phyloP scores from a whole-genome alignment of 2,113 vertebrate species.

The Carlito syrichta region DNA sequence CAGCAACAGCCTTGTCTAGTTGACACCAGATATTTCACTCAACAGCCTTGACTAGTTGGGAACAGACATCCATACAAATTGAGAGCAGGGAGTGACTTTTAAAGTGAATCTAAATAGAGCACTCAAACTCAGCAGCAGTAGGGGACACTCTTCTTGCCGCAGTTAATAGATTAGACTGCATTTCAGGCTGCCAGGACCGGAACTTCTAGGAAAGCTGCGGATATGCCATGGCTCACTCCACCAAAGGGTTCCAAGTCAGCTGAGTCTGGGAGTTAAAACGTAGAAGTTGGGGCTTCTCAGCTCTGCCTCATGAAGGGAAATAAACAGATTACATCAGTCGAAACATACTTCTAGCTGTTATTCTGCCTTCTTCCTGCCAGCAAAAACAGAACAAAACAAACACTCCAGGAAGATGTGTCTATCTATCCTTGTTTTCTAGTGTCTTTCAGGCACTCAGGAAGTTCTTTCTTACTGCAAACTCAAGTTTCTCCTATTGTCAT shows the following conservation, averaged over 20 bases:
- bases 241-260: neutral
- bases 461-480: neutral
- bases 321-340: neutral
- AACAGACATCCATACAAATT: neutral
- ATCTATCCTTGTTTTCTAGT: neutral
- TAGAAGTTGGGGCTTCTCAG: neutral
- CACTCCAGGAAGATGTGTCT: neutral
- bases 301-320: neutral
- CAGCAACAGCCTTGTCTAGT: neutral
- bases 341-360: neutral
- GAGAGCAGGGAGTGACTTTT: neutral
- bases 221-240: neutral
- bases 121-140: neutral
- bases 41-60: neutral
- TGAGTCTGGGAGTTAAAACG: neutral
- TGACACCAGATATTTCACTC: too few species aligned
- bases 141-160: neutral
- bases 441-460: neutral
- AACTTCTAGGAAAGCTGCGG: neutral
- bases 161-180: neutral
- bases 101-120: slow-evolving; percentile 44
- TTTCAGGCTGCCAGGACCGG: neutral
- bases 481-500: neutral
- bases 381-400: neutral
- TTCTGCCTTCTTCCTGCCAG: neutral